Evolutionary conservation across 1,140 invertebrate genomes (phyloP).

Genomic region (Monomorium pharaonis): DNA sequence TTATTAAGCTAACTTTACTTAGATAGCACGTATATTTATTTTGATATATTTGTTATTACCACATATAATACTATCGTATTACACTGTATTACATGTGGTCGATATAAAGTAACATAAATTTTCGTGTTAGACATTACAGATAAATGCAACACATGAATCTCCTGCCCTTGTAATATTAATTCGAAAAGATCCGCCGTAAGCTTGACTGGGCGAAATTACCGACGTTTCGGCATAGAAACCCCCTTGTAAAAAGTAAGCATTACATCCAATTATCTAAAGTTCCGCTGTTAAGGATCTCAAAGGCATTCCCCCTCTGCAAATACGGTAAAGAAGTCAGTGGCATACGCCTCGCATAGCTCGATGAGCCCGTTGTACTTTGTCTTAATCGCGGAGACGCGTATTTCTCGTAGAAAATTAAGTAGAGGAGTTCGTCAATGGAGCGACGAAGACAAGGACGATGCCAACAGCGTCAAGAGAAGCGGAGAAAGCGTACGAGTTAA

Average conservation of each 20-base stretch:
- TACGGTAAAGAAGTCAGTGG: constrained; percentile 28
- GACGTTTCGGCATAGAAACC: constrained; percentile 27
- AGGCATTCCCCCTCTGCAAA: not conserved
- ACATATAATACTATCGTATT: not conserved
- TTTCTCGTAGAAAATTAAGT: constrained; percentile 52
- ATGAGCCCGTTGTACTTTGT: constrained; percentile 52
- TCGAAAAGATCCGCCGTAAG: not conserved
- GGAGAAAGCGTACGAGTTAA: not conserved
- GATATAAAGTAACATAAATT: not conserved
- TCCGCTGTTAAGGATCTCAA: constrained; percentile 50
- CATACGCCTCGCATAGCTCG: constrained; percentile 36
- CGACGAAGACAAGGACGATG: constrained; percentile 15
- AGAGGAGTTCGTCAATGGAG: constrained; percentile 36
- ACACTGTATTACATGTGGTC: not conserved
- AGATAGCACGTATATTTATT: too few relatives aligned
- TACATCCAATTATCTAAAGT: constrained; percentile 64
- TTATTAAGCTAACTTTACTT: not conserved
- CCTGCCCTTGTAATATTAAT: constrained; percentile 31
- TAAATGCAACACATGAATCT: not conserved
- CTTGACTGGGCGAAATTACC: not conserved
- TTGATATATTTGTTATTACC: not conserved
- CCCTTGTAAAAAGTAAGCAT: constrained; percentile 46
- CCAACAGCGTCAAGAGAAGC: not conserved
- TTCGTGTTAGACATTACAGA: not conserved
- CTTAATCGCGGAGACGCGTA: constrained; percentile 54